Base-by-base conservation (phyloP, 2,797 vertebrate species). In the Hippocampus kuda region DNA sequence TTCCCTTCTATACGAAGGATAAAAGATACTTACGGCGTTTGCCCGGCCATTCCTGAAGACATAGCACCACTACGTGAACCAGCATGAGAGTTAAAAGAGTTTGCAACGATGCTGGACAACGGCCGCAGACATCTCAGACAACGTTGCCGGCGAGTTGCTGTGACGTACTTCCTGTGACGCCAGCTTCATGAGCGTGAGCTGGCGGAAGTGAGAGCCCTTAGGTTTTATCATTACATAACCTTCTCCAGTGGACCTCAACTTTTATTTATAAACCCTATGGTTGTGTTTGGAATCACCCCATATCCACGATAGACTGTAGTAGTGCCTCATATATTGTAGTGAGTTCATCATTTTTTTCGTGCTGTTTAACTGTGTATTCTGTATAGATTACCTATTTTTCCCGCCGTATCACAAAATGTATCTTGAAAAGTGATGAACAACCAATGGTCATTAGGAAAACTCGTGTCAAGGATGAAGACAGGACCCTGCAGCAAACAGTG, bases 41-140 rank as follows among this genome's bases (percentile, higher is more conserved):
- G 89, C 26, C 89, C 88, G 22, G 90, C 87, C 88, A 91, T 88
- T 75, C 89, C 89, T 38, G 91, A 92, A 82, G 91, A 89, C 90
- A 92, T 92, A 84, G 72, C 82, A 86, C 78, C 56, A 66, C 48
- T 65, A 68, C 68, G 64, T 65, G 8, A 24, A 68, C 57, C 18
- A 12, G 60, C 38, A 68, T 70, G 65, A n/a, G 54, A 72, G 64
- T 69, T 54, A 67, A 59, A 78, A 26, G 10, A 67, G 41, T 56
- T 70, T 42, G 22, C 10, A 48, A 27, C 24, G 9, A 3, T 64
- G 59, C 15, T 60, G 41, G 30, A 59, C 64, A 27, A 74, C 79
- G 20, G 73, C 79, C 12, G 70, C 1, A 75, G 81, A 83, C 85
- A 87, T 85, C 69, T 77, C 18, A 42, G 44, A 16, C 41, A 59